phyloP scores from a whole-genome alignment of 2,888 invertebrate genomes.

The Malthinus flaveolus region DNA sequence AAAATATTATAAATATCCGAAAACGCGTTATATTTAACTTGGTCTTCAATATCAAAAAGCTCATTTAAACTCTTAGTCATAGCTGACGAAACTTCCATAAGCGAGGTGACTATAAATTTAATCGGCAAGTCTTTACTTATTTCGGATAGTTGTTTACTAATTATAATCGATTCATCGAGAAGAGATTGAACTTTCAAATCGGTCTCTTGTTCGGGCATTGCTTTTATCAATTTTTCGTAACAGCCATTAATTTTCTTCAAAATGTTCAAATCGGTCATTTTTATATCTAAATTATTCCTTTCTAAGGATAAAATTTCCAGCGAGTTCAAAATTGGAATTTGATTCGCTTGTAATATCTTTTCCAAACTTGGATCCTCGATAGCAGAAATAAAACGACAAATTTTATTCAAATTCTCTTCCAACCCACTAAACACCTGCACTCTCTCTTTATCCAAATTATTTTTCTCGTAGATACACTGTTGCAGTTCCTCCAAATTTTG shows the following conservation, averaged over 20 bases:
- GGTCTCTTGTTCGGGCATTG: constrained; percentile 3
- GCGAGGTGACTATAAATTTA: constrained; percentile 26
- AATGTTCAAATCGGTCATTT: constrained; percentile 7
- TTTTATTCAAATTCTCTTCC: constrained; percentile 42
- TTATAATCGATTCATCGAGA: neutral
- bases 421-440: constrained; percentile 36
- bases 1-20: constrained; percentile 36
- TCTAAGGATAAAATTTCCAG: constrained; percentile 48
- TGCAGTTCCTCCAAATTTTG: constrained; percentile 44
- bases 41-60: constrained; percentile 7
- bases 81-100: constrained; percentile 21
- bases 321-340: constrained; percentile 44
- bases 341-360: constrained; percentile 36
- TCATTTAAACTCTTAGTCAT: constrained; percentile 21
- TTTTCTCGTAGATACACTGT: constrained; percentile 40
- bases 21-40: constrained; percentile 16
- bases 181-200: neutral
- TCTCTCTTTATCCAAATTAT: constrained; percentile 39
- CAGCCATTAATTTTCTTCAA: constrained; percentile 4
- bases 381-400: constrained; percentile 41
- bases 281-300: constrained; percentile 45
- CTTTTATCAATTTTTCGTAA: neutral
- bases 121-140: constrained; percentile 18
- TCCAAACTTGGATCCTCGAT: constrained; percentile 40
- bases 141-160: constrained; percentile 7